Evolutionary conservation across 2,113 vertebrate species (phyloP), one percentile per base, ranked within the genome.

Genomic region (Nycticebus coucang): DNA sequence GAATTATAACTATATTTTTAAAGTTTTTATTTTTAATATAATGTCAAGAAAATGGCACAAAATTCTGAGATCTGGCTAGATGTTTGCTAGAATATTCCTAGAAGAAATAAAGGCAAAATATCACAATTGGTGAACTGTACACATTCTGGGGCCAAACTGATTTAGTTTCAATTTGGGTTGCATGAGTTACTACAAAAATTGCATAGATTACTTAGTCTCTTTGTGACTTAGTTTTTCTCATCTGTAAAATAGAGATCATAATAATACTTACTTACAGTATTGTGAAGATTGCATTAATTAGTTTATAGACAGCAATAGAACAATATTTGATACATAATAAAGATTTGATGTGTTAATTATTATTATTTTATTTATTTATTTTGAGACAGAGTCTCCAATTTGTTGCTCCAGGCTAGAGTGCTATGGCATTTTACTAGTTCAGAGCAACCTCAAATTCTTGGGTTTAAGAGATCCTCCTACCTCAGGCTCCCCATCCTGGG

Each of bases 181-280:
- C 5, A 19, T 82, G 18, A 92, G 35, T 68, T 90, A 26, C 5
- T 62, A 64, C 26, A 88, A 83, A 94, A 77, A 62, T 50, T 64
- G 14, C 50, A 71, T 41, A 91, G 57, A 62, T 87, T 72, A 77
- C 21, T 59, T 21, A 30, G 26, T 45, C 2, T 84, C 41, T 69
- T 45, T 79, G 24, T 66, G 62, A 53, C 35, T 77, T 6, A 69
- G 35, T 59, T 89, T 91, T 89, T 86, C 75, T 94, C 45, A 62
- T 71, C 60, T 89, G 12, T 92, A 89, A 97, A 85, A 57, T 71
- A 41, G 37, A 85, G 60, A 81, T 66, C 55, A 86, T 64, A 95
- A 87, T 60, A 80, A n/a, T 86, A 77, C 10, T 71, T 81, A 81
- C 4, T 71, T 64, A 90, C 41, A 74, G 35, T 59, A 92, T 74